Evolutionary conservation across 2,113 vertebrate species (phyloP), one percentile per base, ranked within the genome.

Genomic region (Alces alces): DNA sequence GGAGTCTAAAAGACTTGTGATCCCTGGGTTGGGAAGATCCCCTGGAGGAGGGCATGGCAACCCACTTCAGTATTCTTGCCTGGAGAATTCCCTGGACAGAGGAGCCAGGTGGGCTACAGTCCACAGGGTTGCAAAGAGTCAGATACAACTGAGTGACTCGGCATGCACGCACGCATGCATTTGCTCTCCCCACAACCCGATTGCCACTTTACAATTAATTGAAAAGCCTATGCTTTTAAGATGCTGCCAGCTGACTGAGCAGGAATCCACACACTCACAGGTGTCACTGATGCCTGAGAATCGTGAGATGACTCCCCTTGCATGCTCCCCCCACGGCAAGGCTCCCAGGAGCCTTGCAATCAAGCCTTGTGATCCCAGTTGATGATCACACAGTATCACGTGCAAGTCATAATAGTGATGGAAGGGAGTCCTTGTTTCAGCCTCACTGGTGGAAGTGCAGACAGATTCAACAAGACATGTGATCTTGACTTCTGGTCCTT

Each of bases 251-350:
- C 58, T 88, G 89, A 89, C 64, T 97, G 50, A 86, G 64, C 47
- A 73, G 78, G 73, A 92, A 80, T 55, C 33, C 85, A 88, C 36
- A 70, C 50, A 86, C 52, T 79, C 82, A 23, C 88, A 97, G 96
- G 52, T 96, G 76, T 93, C 76, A 86, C 28, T 11, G 84, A 76
- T 14, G 45, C 33, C 27, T 73, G 27, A 76, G 66, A 27, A 55
- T 82, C 70, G 43, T 82, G 88, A 93, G 96, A 76, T 50, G 55
- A 66, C 54, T 92, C 43, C 90, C 52, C 76, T 17, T 54, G 58
- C 6, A 66, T 39, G 11, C 36, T 7, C 2, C 83, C 47, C 33
- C 76, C 16, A 4, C 0, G 0, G 60, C 21, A 14, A 52, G 50
- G 30, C 12, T 86, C 47, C 88, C 17, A 12, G 66, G n/a, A 70